These are phyloP conservation scores for Tenualosa thibaudeaui DNA, from an alignment of 2,797 vertebrate genomes.

Conservation along the genomic window DNA sequence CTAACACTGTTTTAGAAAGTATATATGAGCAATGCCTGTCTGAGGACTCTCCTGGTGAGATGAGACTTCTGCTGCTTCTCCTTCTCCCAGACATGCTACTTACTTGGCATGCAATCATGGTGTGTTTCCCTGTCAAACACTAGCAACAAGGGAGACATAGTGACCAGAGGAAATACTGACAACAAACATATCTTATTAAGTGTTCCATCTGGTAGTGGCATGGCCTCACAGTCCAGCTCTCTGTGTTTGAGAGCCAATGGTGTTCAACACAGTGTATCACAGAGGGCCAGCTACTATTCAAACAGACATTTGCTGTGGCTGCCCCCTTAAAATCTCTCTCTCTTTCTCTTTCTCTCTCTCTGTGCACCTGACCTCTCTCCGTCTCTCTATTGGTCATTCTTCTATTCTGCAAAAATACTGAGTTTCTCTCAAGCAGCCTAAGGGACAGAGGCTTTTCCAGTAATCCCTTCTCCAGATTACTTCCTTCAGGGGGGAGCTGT, in stretches of 20 bases:
- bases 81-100: too few species aligned
- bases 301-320: background rate
- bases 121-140: background rate
- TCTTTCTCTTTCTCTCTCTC: background rate
- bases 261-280: background rate
- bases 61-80: too few species aligned
- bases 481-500: background rate
- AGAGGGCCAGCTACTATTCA: background rate
- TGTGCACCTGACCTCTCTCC: background rate
- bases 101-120: background rate
- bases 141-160: background rate
- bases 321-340: background rate
- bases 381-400: conserved; percentile 13
- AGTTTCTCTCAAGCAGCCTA: background rate
- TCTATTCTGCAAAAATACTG: background rate
- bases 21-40: too few species aligned
- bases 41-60: too few species aligned
- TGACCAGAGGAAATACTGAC: background rate
- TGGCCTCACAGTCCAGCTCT: background rate
- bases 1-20: too few species aligned
- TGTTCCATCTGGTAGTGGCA: background rate
- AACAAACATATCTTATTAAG: too few species aligned
- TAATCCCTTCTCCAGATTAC: background rate
- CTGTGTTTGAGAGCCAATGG: background rate
- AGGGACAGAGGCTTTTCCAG: background rate